Evolutionary conservation across 2,888 invertebrate species (phyloP), one percentile per base, ranked within the genome.

Genomic region (Heliconius hortense): DNA sequence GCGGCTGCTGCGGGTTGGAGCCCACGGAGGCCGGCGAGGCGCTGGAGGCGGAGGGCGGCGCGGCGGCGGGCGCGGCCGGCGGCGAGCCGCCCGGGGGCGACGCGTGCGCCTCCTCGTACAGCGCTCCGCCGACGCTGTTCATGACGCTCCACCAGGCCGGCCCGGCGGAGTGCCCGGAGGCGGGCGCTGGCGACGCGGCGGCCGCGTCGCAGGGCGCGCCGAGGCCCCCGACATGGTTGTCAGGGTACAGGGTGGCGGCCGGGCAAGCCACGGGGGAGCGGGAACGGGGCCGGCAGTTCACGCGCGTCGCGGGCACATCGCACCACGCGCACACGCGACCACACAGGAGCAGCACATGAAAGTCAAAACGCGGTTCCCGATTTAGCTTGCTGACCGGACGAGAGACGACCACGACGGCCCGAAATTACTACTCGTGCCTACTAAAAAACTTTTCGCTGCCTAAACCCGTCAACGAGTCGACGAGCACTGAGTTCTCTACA

Each of bases 141-240:
- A 96, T 96, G 96, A 96, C 96, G 94, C 96, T 95, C 96, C 96
- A 96, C 96, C 96, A 96, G 95, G 96, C 96, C 95, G 96, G 96
- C 95, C 96, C 96, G 96, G 96, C 95, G 96, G 96, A 95, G 96
- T 96, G 95, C 95, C 96, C 96, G 96, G 96, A 95, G 95, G 96
- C 96, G 96, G 96, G 96, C 95, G 96, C 96, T 96, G 96, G 95
- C 94, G 95, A 95, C 92, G 95, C 95, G 94, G 95, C 95, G 76
- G 95, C 95, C 94, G 95, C 95, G 87, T 95, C 95, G 91, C 93
- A 95, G 95, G 96, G 96, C 94, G 95, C 95, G 94, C 95, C 95
- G 95, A 95, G 90, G 91, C 92, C 93, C 93, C 94, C 95, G 94
- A 95, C 95, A 94, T 94, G 93, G 96, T 96, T 96, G 96, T 96